Conservation (phyloP, 2,888 invertebrate genomes). For the Nysson spinosus region DNA sequence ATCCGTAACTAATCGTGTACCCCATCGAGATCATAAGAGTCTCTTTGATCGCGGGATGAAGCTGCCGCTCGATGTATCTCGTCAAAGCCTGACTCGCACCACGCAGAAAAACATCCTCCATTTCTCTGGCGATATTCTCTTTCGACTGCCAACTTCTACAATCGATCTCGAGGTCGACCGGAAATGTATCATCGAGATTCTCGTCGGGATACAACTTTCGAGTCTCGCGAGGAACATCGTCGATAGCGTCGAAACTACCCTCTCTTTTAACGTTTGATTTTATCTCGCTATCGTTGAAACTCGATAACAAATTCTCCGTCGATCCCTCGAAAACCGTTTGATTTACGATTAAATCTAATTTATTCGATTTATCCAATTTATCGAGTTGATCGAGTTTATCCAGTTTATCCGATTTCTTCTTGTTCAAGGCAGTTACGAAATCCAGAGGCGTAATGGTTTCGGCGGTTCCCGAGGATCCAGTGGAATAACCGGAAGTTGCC, state of each 20-base stretch:
- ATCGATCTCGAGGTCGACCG: constrained; percentile 33
- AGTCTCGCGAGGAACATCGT: constrained; percentile 44
- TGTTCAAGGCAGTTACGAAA: constrained; percentile 53
- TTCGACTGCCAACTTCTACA: constrained; percentile 69
- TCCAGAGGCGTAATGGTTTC: constrained; percentile 60
- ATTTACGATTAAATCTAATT: no score
- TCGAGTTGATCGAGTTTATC: no score
- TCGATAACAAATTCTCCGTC: not conserved
- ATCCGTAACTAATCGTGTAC: constrained; percentile 90
- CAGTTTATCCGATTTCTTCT: constrained; percentile 8
- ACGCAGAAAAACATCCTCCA: constrained; percentile 90
- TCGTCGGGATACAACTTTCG: constrained; percentile 61
- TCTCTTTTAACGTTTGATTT: constrained; percentile 43
- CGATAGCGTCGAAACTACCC: not conserved
- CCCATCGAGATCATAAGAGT: constrained; percentile 93
- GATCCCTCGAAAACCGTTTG: not conserved
- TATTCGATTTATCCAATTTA: no score
- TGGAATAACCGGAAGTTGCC: constrained; percentile 1
- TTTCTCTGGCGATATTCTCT: constrained; percentile 86
- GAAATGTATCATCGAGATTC: constrained; percentile 46
- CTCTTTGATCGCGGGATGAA: constrained; percentile 91
- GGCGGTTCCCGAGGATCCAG: constrained; percentile 22
- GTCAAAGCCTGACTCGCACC: constrained; percentile 89
- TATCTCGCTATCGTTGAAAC: not conserved
- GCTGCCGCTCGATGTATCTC: constrained; percentile 89